Percentiles rank a stretch among this genome's conserved stretches.
These are phyloP conservation scores for Pitta sordida DNA, from an alignment of 2,113 vertebrate species.

Conservation along the genomic window DNA sequence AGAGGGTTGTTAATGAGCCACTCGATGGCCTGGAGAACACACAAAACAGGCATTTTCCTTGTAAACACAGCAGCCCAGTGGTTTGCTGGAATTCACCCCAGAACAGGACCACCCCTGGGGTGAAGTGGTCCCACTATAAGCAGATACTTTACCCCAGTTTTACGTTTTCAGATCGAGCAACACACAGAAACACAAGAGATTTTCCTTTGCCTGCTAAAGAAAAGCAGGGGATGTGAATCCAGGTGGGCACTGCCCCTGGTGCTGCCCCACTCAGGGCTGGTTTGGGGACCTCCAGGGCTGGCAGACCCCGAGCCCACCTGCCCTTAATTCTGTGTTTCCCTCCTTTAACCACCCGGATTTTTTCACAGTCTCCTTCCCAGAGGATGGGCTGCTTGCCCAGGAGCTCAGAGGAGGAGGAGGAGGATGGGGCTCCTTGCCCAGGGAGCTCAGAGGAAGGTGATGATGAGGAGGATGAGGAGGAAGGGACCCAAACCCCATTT, in stretches of 20 bases:
- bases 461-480: background rate
- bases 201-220: background rate
- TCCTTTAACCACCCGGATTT: background rate
- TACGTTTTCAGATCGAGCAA: background rate
- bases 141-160: background rate
- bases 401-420: no score
- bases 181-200: background rate
- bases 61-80: conserved; percentile 4
- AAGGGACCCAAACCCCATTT: background rate
- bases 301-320: background rate
- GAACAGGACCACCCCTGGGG: background rate
- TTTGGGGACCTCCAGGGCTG: background rate
- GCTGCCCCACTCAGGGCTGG: background rate
- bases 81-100: conserved; percentile 21
- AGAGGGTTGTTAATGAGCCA: background rate
- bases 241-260: accelerated
- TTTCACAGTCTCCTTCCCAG: no score
- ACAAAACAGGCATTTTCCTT: background rate
- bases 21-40: background rate
- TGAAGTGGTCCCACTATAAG: background rate
- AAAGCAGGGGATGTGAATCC: background rate
- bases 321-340: background rate
- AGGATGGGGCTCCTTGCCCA: no score
- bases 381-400: no score
- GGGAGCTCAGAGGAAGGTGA: background rate